Conservation (phyloP, 2,113 vertebrate genomes). For the Petroica traversi region DNA sequence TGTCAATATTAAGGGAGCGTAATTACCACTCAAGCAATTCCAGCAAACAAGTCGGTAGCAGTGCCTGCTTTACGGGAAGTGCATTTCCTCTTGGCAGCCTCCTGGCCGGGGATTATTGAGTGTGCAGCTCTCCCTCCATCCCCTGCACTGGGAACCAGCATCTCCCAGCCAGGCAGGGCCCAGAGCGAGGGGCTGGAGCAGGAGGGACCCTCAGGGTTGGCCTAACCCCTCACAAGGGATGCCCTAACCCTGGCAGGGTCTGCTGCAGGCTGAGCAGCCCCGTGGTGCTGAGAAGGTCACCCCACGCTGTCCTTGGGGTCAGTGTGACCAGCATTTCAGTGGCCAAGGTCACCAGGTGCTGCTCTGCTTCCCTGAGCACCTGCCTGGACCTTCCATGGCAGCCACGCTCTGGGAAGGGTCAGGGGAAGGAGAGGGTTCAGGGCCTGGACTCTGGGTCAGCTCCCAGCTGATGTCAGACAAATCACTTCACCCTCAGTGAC, state of each 20-base stretch:
- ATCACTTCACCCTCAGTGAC: not conserved
- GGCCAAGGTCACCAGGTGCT: not conserved
- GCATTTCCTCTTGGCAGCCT: conserved; percentile 47
- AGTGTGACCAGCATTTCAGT: not conserved
- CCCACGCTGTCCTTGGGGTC: not conserved
- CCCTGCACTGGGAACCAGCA: not conserved
- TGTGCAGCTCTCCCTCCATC: not conserved
- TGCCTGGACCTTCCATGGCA: not conserved
- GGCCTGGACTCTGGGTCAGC: not conserved
- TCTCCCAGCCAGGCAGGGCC: not conserved
- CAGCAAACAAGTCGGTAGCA: conserved; percentile 33
- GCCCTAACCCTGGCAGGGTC: not conserved
- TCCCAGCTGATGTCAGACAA: accelerated
- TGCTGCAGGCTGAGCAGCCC: not conserved
- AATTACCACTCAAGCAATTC: conserved; percentile 49
- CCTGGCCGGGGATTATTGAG: not conserved
- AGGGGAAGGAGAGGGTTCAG: not conserved
- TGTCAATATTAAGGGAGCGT: conserved; percentile 23
- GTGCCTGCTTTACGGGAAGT: conserved; percentile 31
- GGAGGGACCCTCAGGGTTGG: accelerated
- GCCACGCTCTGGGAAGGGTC: accelerated
- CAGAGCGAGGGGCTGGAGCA: accelerated
- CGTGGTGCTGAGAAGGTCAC: accelerated
- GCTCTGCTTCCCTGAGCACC: not conserved
- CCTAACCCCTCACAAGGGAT: not conserved